phyloP scores from a whole-genome alignment of 2,113 vertebrate species.

The Sander vitreus region DNA sequence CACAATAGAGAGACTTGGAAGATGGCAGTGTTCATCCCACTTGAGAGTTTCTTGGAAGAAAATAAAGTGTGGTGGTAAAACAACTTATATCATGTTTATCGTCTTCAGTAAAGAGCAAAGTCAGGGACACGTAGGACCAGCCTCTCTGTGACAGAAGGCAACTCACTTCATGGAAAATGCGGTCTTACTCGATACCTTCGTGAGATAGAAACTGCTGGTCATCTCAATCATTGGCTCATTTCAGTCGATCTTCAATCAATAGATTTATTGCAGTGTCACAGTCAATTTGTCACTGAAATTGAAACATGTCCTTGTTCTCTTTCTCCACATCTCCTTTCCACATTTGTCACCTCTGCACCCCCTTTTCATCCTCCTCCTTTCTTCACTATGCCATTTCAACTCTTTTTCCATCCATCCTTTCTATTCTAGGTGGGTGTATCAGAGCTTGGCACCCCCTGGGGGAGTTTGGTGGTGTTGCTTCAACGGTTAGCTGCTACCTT shows the following conservation, averaged over 20 bases:
- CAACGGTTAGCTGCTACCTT: slow-evolving; percentile 86
- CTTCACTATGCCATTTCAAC: background rate
- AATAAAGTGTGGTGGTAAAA: slow-evolving; percentile 27
- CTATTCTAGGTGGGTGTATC: slow-evolving; percentile 80
- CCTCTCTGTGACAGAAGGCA: slow-evolving; percentile 14
- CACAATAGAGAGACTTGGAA: slow-evolving; percentile 35
- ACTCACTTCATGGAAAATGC: background rate
- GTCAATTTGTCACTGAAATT: background rate
- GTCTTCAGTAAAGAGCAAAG: slow-evolving; percentile 25
- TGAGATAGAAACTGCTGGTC: background rate
- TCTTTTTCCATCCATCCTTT: background rate
- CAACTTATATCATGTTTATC: slow-evolving; percentile 45
- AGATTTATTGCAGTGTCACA: background rate
- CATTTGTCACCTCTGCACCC: background rate
- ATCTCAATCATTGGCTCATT: background rate
- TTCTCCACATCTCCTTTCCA: background rate
- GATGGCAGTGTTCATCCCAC: slow-evolving; percentile 40
- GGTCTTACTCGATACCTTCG: background rate
- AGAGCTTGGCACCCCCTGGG: slow-evolving; percentile 89
- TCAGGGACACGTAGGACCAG: slow-evolving; percentile 15
- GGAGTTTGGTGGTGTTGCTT: slow-evolving; percentile 86
- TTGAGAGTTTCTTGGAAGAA: slow-evolving; percentile 49
- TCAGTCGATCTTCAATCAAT: background rate
- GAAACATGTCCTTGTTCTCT: background rate
- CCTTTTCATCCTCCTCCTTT: background rate